Base-by-base conservation (phyloP, 2,888 invertebrate species). In the Latrodectus elegans region DNA sequence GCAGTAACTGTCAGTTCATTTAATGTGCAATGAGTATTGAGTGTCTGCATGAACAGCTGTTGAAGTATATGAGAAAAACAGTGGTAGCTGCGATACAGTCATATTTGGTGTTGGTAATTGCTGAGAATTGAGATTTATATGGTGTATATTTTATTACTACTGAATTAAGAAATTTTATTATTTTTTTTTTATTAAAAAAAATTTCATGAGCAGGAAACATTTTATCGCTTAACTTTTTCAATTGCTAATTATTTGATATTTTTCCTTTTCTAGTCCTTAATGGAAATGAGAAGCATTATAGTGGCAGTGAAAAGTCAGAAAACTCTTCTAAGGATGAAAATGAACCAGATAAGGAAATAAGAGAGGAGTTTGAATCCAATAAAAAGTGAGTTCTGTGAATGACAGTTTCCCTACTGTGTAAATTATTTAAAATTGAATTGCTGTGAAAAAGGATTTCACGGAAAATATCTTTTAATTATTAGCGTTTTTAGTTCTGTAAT, bases 211-310 rank as follows among this genome's bases (percentile, higher is more conserved):
- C 4, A 38, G 6, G 38, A 38, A 38, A 38, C 4, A 38, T 38
- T 38, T 38, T 22, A 22, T 22, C 22, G 1, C 1, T 22, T 38
- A 14, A 49, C 2, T 0, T 49, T n/a, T 49, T n/a, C 12, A n/a
- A 17, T 77, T 67, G 52, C 10, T 6, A 10, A 11, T 17, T 49
- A 22, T 64, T 77, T 68, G 26, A 17, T 15, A n/a, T 79, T 9
- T n/a, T 51, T 73, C 17, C 67, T 51, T 38, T 72, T 77, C 38
- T 17, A 84, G 84, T 22, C 53, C 22, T 79, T 68, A 85, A 79
- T 85, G 79, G 85, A 51, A 64, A 51, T 75, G 84, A 84, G 14
- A 84, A 84, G 67, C 38, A 53, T 55, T 84, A 49, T 67, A 49
- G 53, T 12, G 73, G 68, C 64, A 51, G 73, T 17, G 85, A 85